phyloP scores from a whole-genome alignment of 2,888 invertebrate genomes.

The Anthophora plumipes region DNA sequence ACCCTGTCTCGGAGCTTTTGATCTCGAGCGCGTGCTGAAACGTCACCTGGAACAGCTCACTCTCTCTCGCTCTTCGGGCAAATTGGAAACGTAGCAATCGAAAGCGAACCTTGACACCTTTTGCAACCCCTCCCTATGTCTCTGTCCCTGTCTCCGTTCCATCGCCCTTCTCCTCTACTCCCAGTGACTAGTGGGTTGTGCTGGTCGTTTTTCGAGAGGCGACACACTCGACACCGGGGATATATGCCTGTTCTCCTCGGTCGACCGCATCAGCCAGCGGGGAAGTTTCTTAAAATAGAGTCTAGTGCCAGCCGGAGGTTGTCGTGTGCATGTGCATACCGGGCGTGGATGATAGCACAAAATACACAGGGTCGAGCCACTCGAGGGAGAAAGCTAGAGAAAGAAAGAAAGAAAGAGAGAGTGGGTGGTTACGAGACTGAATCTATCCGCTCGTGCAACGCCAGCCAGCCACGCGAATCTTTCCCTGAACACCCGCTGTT shows the following conservation, averaged over 20 bases:
- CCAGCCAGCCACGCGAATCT: slow-evolving; percentile 24
- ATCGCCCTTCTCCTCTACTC: not conserved
- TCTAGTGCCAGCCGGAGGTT: slow-evolving; percentile 73
- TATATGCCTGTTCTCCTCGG: slow-evolving; percentile 68
- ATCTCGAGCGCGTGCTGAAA: slow-evolving; percentile 38
- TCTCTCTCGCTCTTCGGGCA: slow-evolving; percentile 52
- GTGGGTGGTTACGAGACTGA: slow-evolving; percentile 6
- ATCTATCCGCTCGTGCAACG: slow-evolving; percentile 14
- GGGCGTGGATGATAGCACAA: slow-evolving; percentile 20
- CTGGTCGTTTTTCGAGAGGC: slow-evolving; percentile 75
- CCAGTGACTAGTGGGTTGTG: slow-evolving; percentile 36
- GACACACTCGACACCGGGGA: slow-evolving; percentile 64
- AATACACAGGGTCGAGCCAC: slow-evolving; percentile 8
- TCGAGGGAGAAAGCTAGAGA: slow-evolving; percentile 15
- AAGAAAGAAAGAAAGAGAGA: no score
- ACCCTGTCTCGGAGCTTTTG: slow-evolving; percentile 34
- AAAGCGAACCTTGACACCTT: slow-evolving; percentile 81
- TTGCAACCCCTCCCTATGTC: slow-evolving; percentile 48
- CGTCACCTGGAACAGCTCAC: slow-evolving; percentile 43
- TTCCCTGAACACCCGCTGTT: slow-evolving; percentile 14
- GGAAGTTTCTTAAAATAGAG: slow-evolving; percentile 81
- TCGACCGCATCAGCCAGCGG: slow-evolving; percentile 74
- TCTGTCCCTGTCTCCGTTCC: slow-evolving; percentile 7
- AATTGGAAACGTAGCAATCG: slow-evolving; percentile 77
- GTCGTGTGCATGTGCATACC: slow-evolving; percentile 55